Evolutionary conservation across 2,888 invertebrate genomes (phyloP).

Genomic region (Bellardia pandia): DNA sequence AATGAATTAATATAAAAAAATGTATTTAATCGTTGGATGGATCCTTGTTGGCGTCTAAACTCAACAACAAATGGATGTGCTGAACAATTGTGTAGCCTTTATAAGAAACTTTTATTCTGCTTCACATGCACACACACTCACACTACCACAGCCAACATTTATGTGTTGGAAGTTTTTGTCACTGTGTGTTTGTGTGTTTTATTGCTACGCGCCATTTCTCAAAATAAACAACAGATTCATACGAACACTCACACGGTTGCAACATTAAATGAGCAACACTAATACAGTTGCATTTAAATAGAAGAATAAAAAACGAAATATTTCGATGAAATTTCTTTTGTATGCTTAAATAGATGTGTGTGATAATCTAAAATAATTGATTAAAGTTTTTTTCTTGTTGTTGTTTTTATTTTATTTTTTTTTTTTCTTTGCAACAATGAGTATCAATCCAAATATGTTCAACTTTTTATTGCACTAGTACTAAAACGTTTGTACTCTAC

Average conservation of each 20-base stretch:
- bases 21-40: constrained; percentile 76
- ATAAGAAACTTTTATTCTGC: constrained; percentile 76
- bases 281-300: constrained; percentile 9
- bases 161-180: neutral
- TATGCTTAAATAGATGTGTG: constrained; percentile 1
- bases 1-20: constrained; percentile 46
- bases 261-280: constrained; percentile 17
- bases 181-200: neutral
- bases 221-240: constrained; percentile 55
- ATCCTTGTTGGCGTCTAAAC: constrained; percentile 82
- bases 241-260: neutral
- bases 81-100: constrained; percentile 79
- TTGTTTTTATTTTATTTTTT: too few species aligned
- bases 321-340: constrained; percentile 5
- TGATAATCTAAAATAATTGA: constrained; percentile 66
- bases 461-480: constrained; percentile 29
- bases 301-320: neutral
- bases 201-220: constrained; percentile 55
- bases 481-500: constrained; percentile 35
- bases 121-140: constrained; percentile 23
- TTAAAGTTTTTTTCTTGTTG: constrained; percentile 45
- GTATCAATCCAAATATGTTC: constrained; percentile 81
- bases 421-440: constrained; percentile 61
- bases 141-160: neutral
- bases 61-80: constrained; percentile 83